Evolutionary conservation across 2,797 vertebrate species (phyloP).

Genomic region (Emydoidea blandingii): DNA sequence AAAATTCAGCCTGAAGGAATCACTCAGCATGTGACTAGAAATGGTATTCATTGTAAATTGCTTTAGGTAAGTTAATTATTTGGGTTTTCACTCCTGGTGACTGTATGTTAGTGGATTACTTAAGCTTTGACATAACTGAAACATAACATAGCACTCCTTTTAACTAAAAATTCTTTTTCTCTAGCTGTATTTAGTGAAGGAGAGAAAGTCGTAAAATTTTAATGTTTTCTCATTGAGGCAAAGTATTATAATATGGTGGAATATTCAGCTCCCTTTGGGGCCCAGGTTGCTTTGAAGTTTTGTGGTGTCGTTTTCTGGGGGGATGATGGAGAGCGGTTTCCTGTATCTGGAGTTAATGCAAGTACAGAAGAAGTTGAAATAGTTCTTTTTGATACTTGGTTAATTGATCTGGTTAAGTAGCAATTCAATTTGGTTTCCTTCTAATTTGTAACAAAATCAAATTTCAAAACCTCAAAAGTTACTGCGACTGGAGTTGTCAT

Average conservation of each 20-base stretch:
- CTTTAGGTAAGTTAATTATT: neutral
- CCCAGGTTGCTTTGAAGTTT: neutral
- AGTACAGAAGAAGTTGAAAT: neutral
- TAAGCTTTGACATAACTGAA: neutral
- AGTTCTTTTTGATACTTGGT: neutral
- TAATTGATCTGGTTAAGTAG: neutral
- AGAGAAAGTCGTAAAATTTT: neutral
- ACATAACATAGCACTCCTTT: neutral
- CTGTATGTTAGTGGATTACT: neutral
- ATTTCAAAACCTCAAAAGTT: neutral
- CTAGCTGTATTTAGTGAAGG: neutral
- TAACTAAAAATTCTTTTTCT: neutral
- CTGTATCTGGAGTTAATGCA: neutral
- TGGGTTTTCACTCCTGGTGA: neutral
- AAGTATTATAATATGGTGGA: neutral
- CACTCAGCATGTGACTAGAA: neutral
- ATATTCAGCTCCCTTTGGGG: neutral
- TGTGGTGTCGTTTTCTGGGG: neutral
- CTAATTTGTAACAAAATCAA: neutral
- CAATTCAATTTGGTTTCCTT: neutral
- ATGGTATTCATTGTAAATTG: neutral
- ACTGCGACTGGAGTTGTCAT: neutral
- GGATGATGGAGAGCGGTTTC: neutral
- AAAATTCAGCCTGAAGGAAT: constrained; percentile 6
- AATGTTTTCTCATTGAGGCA: neutral